A percentile compares a stretch with the other conserved stretches of the same genome.
Evolutionary conservation across 2,113 vertebrate genomes (phyloP).

Genomic region (Murina feae): DNA sequence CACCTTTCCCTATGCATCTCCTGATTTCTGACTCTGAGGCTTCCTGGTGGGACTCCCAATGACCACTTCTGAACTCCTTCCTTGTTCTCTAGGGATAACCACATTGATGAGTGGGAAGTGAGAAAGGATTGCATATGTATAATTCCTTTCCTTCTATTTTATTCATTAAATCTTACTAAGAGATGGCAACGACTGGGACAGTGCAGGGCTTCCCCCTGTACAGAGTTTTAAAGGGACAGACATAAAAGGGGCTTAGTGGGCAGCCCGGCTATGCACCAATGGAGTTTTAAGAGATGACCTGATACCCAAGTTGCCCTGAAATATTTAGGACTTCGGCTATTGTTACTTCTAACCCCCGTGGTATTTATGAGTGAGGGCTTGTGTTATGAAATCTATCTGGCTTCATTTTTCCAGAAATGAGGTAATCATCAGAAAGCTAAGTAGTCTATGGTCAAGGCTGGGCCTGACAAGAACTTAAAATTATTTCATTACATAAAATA

Average conservation of each 20-base stretch:
- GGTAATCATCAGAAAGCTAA: neutral
- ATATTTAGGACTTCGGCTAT: neutral
- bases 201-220: neutral
- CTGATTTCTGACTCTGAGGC: neutral
- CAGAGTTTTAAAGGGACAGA: neutral
- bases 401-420: neutral
- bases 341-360: neutral
- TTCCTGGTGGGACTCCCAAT: neutral
- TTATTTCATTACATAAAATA: constrained; percentile 32
- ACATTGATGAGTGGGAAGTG: neutral
- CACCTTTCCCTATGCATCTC: neutral
- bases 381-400: neutral
- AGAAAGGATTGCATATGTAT: neutral
- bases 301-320: neutral
- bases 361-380: neutral
- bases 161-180: neutral
- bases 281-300: neutral
- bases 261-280: neutral
- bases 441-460: neutral
- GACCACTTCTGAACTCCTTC: neutral
- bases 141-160: neutral
- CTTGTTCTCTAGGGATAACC: neutral
- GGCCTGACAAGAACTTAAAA: neutral
- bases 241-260: neutral
- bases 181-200: neutral